A percentile compares a stretch with the other conserved stretches of the same genome.
Conservation (phyloP, 2,797 vertebrate genomes). For the Rousettus madagascariensis region DNA sequence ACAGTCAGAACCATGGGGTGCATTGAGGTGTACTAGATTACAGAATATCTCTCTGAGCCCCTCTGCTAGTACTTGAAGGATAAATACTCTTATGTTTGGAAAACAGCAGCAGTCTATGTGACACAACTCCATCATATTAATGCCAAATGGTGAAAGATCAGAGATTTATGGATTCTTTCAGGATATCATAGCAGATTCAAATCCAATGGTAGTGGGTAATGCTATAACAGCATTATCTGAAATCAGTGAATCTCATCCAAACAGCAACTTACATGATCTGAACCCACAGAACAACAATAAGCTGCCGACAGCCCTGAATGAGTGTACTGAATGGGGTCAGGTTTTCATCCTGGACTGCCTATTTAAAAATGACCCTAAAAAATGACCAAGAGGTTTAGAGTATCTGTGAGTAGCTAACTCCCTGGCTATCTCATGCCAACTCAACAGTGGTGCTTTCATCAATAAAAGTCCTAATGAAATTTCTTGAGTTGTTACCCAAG, state of each 20-base stretch:
- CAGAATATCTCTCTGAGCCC: conserved; percentile 97
- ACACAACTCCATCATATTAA: conserved; percentile 99
- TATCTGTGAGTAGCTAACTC: conserved; percentile 97
- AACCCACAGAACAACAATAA: conserved; percentile 91
- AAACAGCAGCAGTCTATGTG: conserved; percentile 97
- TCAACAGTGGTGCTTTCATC: conserved; percentile 97
- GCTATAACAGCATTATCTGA: conserved; percentile 88
- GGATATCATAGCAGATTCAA: conserved; percentile 98
- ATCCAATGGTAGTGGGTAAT: conserved; percentile 94
- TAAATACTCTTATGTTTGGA: conserved; percentile 97
- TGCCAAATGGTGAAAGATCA: conserved; percentile 99
- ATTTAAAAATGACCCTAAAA: conserved; percentile 90
- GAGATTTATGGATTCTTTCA: conserved; percentile 97
- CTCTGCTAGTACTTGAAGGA: conserved; percentile 98
- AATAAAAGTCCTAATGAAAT: conserved; percentile 99
- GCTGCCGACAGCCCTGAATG: conserved; percentile 87
- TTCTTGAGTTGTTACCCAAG: conserved; percentile 96
- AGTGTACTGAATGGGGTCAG: conserved; percentile 67
- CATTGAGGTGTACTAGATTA: conserved; percentile 98
- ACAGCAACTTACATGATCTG: conserved; percentile 88
- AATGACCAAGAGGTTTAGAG: conserved; percentile 89
- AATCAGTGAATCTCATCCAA: conserved; percentile 89
- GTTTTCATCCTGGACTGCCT: conserved; percentile 90
- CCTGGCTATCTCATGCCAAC: conserved; percentile 97
- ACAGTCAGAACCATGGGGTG: conserved; percentile 99